Percentiles rank a stretch among this genome's conserved stretches.
phyloP scores from a whole-genome alignment of 2,797 vertebrate species.

The Danio albolineatus region DNA sequence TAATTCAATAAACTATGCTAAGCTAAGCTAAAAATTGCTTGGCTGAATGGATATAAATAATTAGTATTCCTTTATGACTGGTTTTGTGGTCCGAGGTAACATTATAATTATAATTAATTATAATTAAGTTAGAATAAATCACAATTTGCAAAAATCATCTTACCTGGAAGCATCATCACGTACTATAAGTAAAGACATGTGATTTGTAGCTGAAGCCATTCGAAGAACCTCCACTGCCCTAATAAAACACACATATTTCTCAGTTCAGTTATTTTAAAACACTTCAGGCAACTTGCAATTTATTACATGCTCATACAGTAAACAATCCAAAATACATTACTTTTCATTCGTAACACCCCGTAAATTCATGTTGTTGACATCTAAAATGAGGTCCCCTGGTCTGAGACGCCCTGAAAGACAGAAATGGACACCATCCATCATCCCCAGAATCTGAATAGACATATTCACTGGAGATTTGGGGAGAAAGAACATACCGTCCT shows the following conservation, averaged over 20 bases:
- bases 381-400: constrained; percentile 87
- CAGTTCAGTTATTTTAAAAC: neutral
- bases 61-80: too few species aligned
- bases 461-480: neutral
- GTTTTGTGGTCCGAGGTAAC: too few species aligned
- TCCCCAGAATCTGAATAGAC: constrained; percentile 10
- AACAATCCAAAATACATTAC: constrained; percentile 56
- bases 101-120: too few species aligned
- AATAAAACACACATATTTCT: constrained; percentile 38
- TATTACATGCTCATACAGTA: neutral
- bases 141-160: neutral
- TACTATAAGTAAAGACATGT: constrained; percentile 84
- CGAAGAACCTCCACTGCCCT: constrained; percentile 88
- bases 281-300: neutral
- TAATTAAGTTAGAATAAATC: too few species aligned
- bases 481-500: constrained; percentile 76
- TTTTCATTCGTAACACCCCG: constrained; percentile 85
- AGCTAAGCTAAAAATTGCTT: too few species aligned
- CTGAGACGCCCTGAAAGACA: constrained; percentile 80
- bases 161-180: constrained; percentile 87
- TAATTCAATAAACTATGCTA: too few species aligned
- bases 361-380: constrained; percentile 88
- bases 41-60: too few species aligned
- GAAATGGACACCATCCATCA: constrained; percentile 7
- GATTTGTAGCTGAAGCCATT: constrained; percentile 84